Conservation (phyloP, 2,113 vertebrate species). For the Craseonycteris thonglongyai region DNA sequence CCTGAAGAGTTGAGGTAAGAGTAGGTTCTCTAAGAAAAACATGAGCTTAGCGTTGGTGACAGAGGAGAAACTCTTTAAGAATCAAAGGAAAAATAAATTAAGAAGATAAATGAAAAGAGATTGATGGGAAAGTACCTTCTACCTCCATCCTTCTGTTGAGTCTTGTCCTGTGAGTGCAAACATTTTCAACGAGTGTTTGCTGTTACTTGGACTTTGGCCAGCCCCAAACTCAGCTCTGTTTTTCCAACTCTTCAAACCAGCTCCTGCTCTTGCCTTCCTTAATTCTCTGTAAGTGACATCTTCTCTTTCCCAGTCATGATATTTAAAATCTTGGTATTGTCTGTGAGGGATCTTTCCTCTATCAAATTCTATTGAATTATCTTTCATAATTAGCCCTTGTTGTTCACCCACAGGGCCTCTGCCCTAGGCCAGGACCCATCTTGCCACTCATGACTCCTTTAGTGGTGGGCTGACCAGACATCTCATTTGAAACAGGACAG, state of each 20-base stretch:
- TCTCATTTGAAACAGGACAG: no score
- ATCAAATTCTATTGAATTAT: neutral
- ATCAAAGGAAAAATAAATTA: neutral
- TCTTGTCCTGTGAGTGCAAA: neutral
- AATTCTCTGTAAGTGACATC: neutral
- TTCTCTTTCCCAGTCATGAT: neutral
- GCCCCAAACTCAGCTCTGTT: neutral
- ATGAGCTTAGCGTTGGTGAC: neutral
- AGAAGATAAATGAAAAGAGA: neutral
- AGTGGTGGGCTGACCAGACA: no score
- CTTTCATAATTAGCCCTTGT: neutral
- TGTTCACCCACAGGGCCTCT: neutral
- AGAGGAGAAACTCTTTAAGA: constrained; percentile 10
- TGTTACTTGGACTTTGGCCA: neutral
- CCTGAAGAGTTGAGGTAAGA: constrained; percentile 1
- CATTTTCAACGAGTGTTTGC: neutral
- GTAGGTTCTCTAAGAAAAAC: neutral
- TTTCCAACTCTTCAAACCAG: neutral
- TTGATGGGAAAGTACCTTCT: neutral
- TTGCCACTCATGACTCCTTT: neutral
- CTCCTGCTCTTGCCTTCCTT: neutral
- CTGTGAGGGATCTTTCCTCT: neutral
- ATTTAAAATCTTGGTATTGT: neutral
- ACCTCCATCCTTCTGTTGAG: neutral
- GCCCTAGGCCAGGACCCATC: neutral